Percentiles rank a stretch among this genome's conserved stretches.
Conservation (phyloP, 2,113 vertebrate genomes). For the Entomyzon cyanotis region DNA sequence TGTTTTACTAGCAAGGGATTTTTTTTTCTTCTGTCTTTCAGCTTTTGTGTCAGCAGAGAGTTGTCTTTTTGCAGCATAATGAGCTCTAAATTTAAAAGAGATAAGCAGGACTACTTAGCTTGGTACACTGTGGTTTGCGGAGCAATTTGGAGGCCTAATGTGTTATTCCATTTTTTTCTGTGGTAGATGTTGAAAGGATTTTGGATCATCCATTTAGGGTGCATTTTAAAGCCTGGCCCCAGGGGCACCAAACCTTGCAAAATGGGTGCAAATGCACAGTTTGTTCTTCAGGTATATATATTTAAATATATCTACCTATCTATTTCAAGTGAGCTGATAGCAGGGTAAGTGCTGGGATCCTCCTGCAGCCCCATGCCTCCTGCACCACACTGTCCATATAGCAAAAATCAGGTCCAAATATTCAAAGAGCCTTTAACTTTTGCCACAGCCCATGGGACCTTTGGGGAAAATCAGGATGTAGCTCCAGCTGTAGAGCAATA, state of each 20-base stretch:
- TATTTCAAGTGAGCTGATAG: neutral
- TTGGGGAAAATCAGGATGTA: neutral
- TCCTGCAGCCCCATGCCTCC: neutral
- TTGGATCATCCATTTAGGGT: neutral
- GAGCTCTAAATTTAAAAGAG: slow-evolving; percentile 9
- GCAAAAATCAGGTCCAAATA: neutral
- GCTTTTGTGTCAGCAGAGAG: slow-evolving; percentile 6
- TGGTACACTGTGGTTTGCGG: neutral
- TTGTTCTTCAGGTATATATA: neutral
- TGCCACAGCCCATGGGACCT: fast-evolving
- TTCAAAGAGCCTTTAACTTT: neutral
- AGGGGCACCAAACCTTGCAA: neutral
- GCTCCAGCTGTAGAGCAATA: neutral
- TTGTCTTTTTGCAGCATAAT: neutral
- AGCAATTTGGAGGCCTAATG: neutral
- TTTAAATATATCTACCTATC: too few relatives aligned
- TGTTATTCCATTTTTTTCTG: neutral
- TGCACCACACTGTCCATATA: fast-evolving
- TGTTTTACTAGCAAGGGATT: neutral
- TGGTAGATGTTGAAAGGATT: neutral
- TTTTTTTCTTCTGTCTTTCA: neutral
- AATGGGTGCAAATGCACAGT: neutral
- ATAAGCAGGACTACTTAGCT: slow-evolving; percentile 11
- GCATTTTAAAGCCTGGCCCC: neutral
- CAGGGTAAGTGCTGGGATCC: neutral